These are phyloP conservation scores for Hyperopisus bebe DNA, from an alignment of 2,113 vertebrate genomes.

Conservation along the genomic window DNA sequence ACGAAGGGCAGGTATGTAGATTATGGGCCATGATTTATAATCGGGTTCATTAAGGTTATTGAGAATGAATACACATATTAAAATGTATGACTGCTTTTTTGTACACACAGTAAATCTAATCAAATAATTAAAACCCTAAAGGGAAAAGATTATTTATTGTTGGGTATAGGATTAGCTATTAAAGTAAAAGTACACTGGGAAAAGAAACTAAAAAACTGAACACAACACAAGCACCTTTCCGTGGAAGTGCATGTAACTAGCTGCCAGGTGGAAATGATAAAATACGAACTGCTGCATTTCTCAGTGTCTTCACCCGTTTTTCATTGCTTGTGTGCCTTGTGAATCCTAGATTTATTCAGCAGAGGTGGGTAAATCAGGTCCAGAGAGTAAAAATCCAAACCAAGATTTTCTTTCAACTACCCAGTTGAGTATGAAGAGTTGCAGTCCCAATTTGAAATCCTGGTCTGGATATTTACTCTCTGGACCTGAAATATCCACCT, in stretches of 20 bases:
- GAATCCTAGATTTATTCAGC: background rate
- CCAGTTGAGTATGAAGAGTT: background rate
- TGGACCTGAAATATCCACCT: background rate
- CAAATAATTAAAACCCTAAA: constrained; percentile 37
- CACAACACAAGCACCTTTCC: background rate
- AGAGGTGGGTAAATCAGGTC: background rate
- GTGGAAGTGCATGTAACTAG: background rate
- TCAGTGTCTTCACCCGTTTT: background rate
- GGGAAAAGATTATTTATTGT: constrained; percentile 39
- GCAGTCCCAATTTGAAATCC: background rate
- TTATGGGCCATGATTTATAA: constrained; percentile 38
- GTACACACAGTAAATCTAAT: constrained; percentile 45
- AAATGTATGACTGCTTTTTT: constrained; percentile 24
- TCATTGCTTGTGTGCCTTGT: background rate
- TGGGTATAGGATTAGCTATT: constrained; percentile 27
- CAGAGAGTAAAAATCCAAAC: background rate
- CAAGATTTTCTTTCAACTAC: background rate
- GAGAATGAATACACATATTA: constrained; percentile 28
- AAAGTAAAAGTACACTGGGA: constrained; percentile 13
- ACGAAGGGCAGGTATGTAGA: constrained; percentile 39
- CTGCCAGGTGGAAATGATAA: background rate
- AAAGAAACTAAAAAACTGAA: constrained; percentile 18
- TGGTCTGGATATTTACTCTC: background rate
- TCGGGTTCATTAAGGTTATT: constrained; percentile 36
- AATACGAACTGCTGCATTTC: background rate